These are phyloP conservation scores for Schizotus pectinicornis DNA, from an alignment of 2,888 invertebrate genomes.

Conservation along the genomic window DNA sequence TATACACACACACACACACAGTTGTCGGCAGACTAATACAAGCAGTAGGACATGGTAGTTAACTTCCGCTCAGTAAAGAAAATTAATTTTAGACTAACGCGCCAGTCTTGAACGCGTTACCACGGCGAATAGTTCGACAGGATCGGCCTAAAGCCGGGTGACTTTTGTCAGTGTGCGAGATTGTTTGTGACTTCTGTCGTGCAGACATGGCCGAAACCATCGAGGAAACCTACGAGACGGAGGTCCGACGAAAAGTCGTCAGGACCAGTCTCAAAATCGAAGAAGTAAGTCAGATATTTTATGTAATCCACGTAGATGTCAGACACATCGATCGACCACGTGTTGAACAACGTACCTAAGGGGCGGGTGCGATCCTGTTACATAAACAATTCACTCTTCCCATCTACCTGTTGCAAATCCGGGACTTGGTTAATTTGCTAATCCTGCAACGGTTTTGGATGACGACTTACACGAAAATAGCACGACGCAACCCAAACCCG, in stretches of 20 bases:
- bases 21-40: constrained; percentile 15
- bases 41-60: constrained; percentile 36
- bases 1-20: background rate
- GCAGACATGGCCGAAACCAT: constrained; percentile 69
- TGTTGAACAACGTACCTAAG: constrained; percentile 1
- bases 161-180: background rate
- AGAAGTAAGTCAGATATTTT: constrained; percentile 69
- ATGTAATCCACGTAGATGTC: constrained; percentile 29
- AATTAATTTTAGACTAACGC: constrained; percentile 49
- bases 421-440: background rate
- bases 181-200: background rate
- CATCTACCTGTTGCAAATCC: background rate
- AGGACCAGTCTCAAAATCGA: constrained; percentile 74
- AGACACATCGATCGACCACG: constrained; percentile 9
- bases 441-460: constrained; percentile 1
- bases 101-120: constrained; percentile 52
- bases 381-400: background rate
- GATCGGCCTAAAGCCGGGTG: constrained; percentile 25
- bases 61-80: constrained; percentile 49
- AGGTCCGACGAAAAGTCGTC: constrained; percentile 73
- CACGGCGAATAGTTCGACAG: constrained; percentile 46
- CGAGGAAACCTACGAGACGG: constrained; percentile 73
- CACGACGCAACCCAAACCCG: background rate
- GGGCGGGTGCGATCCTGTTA: background rate
- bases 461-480: constrained; percentile 10